Evolutionary conservation across 2,797 vertebrate genomes (phyloP), one percentile per base, ranked within the genome.

Genomic region (Myripristis murdjan): DNA sequence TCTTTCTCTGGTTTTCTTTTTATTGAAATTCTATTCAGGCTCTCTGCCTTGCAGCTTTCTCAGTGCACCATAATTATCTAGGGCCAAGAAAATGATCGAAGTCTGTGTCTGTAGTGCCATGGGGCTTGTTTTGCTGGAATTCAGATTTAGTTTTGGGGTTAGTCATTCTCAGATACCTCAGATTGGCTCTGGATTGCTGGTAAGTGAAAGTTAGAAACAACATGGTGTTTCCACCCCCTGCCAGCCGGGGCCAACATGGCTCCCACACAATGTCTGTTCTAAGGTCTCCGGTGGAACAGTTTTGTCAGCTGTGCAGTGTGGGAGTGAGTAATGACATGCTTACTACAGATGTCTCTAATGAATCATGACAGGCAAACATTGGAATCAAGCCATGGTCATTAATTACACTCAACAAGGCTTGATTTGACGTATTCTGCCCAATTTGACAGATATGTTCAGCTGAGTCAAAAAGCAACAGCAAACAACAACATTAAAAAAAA

Each of bases 281-380:
- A 41, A 79, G 74, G 58, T 79, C 74, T 85, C 70, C 83, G 16
- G 80, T 69, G 77, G 84, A 88, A 79, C 68, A 58, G 84, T 87
- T 90, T 78, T 87, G 89, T 92, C 89, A 90, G 86, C 84, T 79
- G 76, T 82, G 73, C 54, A 61, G 65, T 71, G 83, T 66, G 14
- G 64, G 79, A 88, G 85, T 75, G 75, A 83, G 70, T 83, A 91
- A 92, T 89, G 83, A 84, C 87, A 86, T 79, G 77, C 85, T 87
- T 77, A 83, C 77, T 81, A 77, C 76, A 82, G 64, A 82, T 75
- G 81, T 80, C 78, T 79, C 68, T 75, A 83, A 85, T 89, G 78
- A 86, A 65, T 90, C 79, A 86, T 75, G 82, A 78, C 69, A 75
- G 79, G 66, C 60, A 73, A 84, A 85, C 79, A 76, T 5, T 60